Percentiles rank a stretch among this genome's conserved stretches.
phyloP scores from a whole-genome alignment of 2,888 invertebrate genomes.

The Cheilosia variabilis region DNA sequence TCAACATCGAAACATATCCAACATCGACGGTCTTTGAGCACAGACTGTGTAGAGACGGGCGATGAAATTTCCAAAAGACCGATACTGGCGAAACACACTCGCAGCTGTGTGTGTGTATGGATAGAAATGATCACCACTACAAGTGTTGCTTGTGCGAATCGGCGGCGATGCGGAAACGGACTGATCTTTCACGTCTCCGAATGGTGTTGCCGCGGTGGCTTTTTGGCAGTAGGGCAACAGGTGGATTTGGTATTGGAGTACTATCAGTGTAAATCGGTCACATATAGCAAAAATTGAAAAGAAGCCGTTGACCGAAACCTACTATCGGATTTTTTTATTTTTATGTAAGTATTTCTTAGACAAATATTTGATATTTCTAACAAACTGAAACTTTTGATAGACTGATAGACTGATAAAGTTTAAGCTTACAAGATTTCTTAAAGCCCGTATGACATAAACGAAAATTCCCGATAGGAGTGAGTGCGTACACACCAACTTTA shows the following conservation, averaged over 20 bases:
- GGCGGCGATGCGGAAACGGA: slow-evolving; percentile 41
- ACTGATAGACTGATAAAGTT: too few relatives aligned
- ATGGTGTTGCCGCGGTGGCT: slow-evolving; percentile 40
- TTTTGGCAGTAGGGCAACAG: neutral
- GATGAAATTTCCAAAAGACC: slow-evolving; percentile 48
- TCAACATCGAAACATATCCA: slow-evolving; percentile 19
- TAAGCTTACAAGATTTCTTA: too few relatives aligned
- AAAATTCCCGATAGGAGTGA: too few relatives aligned
- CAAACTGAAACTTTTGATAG: too few relatives aligned
- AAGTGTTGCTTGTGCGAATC: slow-evolving; percentile 25
- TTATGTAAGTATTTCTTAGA: too few relatives aligned
- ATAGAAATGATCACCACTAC: slow-evolving; percentile 23
- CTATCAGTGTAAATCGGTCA: too few relatives aligned
- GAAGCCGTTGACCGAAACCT: too few relatives aligned
- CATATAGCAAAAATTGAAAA: too few relatives aligned
- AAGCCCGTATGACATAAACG: too few relatives aligned
- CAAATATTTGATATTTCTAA: too few relatives aligned
- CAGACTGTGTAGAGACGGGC: slow-evolving; percentile 42
- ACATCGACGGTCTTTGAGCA: slow-evolving; percentile 34
- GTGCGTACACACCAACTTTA: too few relatives aligned
- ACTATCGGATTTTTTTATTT: too few relatives aligned
- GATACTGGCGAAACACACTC: slow-evolving; percentile 16
- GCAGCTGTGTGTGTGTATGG: slow-evolving; percentile 36
- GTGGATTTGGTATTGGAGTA: neutral
- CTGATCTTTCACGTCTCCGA: slow-evolving; percentile 7